Percentiles rank a stretch among this genome's conserved stretches.
These are phyloP conservation scores for Cephus spinipes DNA, from an alignment of 2,888 invertebrate species.

Conservation along the genomic window DNA sequence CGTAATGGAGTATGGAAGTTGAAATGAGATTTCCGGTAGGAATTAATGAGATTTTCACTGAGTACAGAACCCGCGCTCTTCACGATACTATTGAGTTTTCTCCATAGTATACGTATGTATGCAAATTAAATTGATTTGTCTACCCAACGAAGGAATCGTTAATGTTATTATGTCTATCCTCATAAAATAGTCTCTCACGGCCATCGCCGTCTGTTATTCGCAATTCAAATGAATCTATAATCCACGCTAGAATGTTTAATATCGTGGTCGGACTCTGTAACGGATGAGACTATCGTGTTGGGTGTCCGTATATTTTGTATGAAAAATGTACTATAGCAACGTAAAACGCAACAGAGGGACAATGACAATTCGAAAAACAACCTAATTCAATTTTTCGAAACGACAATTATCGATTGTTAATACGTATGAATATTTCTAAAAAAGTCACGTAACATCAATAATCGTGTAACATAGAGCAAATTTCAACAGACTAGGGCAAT, in stretches of 20 bases:
- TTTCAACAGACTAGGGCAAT: not conserved
- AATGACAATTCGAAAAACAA: not conserved
- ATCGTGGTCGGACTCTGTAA: not conserved
- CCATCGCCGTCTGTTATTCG: constrained; percentile 24
- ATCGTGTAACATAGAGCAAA: not conserved
- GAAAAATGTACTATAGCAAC: not conserved
- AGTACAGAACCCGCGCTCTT: too few species aligned
- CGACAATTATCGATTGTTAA: not conserved
- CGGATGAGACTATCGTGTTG: not conserved
- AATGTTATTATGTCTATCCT: constrained; percentile 21
- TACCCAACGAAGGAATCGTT: constrained; percentile 6
- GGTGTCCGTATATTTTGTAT: not conserved
- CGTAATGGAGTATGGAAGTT: not conserved
- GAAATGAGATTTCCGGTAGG: not conserved
- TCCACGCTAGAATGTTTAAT: not conserved
- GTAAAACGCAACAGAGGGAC: not conserved
- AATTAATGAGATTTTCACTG: not conserved
- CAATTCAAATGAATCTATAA: constrained; percentile 20
- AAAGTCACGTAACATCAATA: not conserved
- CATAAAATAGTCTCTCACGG: constrained; percentile 23
- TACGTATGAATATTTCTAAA: not conserved
- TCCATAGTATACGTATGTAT: not conserved
- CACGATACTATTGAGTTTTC: not conserved
- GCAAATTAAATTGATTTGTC: not conserved
- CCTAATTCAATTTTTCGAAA: not conserved